phyloP scores from a whole-genome alignment of 2,888 invertebrate species.

The Diaperis boleti region DNA sequence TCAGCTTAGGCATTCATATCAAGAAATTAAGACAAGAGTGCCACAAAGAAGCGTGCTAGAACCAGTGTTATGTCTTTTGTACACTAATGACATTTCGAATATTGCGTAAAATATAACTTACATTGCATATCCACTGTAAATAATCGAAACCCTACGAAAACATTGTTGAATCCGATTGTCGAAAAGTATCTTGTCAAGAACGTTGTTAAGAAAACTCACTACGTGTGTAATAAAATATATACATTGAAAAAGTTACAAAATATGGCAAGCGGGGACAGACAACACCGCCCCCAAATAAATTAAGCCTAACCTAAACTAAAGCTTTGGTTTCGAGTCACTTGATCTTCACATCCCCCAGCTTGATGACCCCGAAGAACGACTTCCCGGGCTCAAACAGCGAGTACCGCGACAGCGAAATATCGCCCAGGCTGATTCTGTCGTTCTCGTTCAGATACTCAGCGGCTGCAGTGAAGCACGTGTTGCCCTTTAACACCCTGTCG shows the following conservation, averaged over 20 bases:
- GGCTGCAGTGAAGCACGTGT: conserved; percentile 81
- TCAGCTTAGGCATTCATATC: too few species aligned
- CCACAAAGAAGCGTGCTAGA: too few species aligned
- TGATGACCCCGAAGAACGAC: conserved; percentile 86
- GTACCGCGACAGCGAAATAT: conserved; percentile 76
- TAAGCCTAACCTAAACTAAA: conserved; percentile 18
- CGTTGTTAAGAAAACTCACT: too few species aligned
- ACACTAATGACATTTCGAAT: too few species aligned
- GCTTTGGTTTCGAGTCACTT: conserved; percentile 40
- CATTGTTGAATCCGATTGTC: too few species aligned
- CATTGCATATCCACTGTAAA: too few species aligned
- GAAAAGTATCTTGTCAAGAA: too few species aligned
- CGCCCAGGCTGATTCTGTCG: conserved; percentile 77
- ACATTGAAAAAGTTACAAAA: conserved; percentile 10
- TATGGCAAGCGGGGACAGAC: conserved; percentile 22
- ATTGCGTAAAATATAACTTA: too few species aligned
- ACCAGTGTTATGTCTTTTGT: too few species aligned
- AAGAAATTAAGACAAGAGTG: too few species aligned
- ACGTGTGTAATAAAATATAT: conserved; percentile 22
- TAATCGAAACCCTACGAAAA: too few species aligned
- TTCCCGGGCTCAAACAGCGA: conserved; percentile 80
- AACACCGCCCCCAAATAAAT: conserved; percentile 20
- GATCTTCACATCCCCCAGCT: conserved; percentile 71
- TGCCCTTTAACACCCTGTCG: conserved; percentile 71
- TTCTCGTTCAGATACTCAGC: conserved; percentile 74